Conservation (phyloP, 2,888 invertebrate genomes). For the Leistus spinibarbis region DNA sequence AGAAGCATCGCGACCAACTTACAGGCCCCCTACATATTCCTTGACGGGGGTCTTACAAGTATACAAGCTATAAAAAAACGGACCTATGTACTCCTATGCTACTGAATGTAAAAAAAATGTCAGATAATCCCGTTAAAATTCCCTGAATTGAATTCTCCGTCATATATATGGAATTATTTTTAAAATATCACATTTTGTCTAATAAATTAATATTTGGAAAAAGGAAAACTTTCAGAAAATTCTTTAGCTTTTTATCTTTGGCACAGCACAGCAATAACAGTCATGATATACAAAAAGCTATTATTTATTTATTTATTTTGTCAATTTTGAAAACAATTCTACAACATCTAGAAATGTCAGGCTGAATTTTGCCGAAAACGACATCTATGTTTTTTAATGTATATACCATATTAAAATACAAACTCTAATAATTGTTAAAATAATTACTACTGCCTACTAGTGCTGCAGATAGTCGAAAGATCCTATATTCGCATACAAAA, state of each 20-base stretch:
- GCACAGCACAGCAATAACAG: slow-evolving; percentile 40
- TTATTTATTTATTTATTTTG: slow-evolving; percentile 10
- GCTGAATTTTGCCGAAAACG: slow-evolving; percentile 37
- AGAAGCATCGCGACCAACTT: too few species aligned
- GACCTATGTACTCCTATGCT: too few species aligned
- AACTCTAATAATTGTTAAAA: slow-evolving; percentile 32
- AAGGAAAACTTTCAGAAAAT: slow-evolving; percentile 20
- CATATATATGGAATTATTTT: background rate
- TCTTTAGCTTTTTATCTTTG: slow-evolving; percentile 32
- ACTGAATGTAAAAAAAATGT: too few species aligned
- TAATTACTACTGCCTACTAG: slow-evolving; percentile 2
- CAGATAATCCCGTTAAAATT: background rate
- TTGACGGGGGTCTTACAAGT: too few species aligned
- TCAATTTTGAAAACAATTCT: slow-evolving; percentile 25
- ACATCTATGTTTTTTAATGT: slow-evolving; percentile 24
- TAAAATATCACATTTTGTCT: slow-evolving; percentile 2
- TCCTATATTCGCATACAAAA: too few species aligned
- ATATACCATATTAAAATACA: slow-evolving; percentile 39
- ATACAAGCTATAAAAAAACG: too few species aligned
- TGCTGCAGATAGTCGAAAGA: too few species aligned
- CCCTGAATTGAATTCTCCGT: slow-evolving; percentile 8
- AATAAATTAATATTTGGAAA: slow-evolving; percentile 13
- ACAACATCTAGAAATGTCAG: slow-evolving; percentile 37
- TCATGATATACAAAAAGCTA: slow-evolving; percentile 39
- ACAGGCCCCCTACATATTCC: too few species aligned